Conservation (phyloP, 2,797 vertebrate genomes). For the Lemur catta region DNA sequence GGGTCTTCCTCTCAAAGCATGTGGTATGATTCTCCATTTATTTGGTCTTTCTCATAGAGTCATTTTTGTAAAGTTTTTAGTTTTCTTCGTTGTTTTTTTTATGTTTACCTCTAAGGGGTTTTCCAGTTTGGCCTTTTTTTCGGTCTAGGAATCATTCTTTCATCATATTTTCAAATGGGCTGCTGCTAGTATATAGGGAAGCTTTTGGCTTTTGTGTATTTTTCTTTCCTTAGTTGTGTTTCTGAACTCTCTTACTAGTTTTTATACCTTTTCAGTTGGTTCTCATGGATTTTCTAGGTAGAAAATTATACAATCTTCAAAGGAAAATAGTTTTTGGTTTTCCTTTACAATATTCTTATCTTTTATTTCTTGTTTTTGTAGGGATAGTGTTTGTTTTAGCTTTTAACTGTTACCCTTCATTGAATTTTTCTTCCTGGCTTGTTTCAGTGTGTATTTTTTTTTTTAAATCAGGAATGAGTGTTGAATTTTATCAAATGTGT, state of each 20-base stretch:
- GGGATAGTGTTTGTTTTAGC: background rate
- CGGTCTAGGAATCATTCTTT: background rate
- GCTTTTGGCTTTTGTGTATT: background rate
- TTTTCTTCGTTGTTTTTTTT: background rate
- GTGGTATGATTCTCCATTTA: background rate
- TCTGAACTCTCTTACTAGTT: background rate
- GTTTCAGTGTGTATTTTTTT: background rate
- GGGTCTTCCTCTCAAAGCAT: background rate
- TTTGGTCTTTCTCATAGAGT: background rate
- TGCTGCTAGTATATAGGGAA: background rate
- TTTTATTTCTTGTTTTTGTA: slow-evolving; percentile 14
- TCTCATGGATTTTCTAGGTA: background rate
- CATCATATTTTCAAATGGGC: background rate
- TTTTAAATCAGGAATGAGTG: background rate
- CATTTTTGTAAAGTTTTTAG: background rate
- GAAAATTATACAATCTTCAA: background rate
- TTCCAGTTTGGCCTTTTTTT: background rate
- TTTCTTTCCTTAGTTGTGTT: slow-evolving; percentile 15
- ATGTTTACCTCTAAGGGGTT: background rate
- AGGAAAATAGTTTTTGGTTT: background rate
- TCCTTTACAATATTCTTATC: background rate
- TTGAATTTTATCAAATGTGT: background rate
- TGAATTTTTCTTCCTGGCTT: background rate
- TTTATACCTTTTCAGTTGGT: background rate
- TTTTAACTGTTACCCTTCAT: background rate